A percentile compares a stretch with the other conserved stretches of the same genome.
These are phyloP conservation scores for Siderastrea radians DNA, from an alignment of 92 coral and sea anemone species.

Conservation along the genomic window DNA sequence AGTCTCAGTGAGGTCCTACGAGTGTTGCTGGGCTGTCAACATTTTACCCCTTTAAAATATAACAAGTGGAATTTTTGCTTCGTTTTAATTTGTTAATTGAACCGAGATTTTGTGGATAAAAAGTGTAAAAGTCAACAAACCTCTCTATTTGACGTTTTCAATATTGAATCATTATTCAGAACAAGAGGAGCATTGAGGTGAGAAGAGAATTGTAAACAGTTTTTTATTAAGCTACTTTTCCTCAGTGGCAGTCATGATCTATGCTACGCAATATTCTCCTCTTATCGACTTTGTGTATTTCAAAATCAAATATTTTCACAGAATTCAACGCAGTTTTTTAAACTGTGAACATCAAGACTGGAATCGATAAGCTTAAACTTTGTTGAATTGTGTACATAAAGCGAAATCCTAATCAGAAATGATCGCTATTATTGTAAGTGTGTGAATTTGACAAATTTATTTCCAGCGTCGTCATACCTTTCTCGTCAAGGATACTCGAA, in stretches of 20 bases:
- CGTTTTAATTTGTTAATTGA: background rate
- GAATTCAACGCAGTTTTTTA: background rate
- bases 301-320: background rate
- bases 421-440: constrained; percentile 1
- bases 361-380: no score
- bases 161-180: constrained; percentile 12
- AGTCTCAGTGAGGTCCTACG: no score
- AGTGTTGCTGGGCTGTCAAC: no score
- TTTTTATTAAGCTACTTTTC: no score
- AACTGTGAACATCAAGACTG: no score
- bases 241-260: background rate
- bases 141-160: background rate
- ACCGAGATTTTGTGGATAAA: no score
- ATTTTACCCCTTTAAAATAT: no score
- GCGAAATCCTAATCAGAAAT: background rate
- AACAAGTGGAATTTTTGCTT: background rate
- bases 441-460: constrained; percentile 12
- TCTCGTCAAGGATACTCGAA: constrained; percentile 32
- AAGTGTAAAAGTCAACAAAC: background rate
- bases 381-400: no score
- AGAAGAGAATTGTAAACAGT: constrained; percentile 24
- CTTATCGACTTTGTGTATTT: background rate
- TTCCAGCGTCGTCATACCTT: constrained; percentile 21
- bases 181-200: background rate
- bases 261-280: background rate